Base-by-base conservation (phyloP, 2,113 vertebrate species). In the Larimichthys polyactis region DNA sequence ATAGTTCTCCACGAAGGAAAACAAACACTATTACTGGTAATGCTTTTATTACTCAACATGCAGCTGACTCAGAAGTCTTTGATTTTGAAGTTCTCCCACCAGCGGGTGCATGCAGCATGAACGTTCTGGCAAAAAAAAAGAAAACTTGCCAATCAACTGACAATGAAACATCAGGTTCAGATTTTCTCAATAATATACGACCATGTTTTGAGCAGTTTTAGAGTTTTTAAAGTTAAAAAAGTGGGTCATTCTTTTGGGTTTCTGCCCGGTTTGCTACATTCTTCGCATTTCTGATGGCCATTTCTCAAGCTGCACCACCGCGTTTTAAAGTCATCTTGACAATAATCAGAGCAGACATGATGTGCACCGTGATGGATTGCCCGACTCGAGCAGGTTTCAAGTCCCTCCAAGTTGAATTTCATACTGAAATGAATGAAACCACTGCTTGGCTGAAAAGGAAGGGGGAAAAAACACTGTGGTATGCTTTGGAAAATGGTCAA, bases 371-470 rank as follows among this genome's bases (percentile, higher is more conserved):
- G 87, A 78, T 71, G 69, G 59, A 86, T 71, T 48, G 52, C 71
- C 63, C 44, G 63, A 73, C 71, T 70, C 64, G 16, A 64, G 14
- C 76, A 58, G 71, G 72, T 69, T 83, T 81, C 48, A 81, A 78
- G 74, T 84, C 59, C 44, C 57, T 89, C 78, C 65, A 59, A 83
- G 77, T 43, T 57, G 24, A 77, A 79, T 82, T 85, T 88, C 66
- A 79, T 46, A 14, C 20, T 60, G 60, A 79, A 73, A 73, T 76
- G 60, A 87, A 75, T 77, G 63, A 79, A 82, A 77, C 51, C 68
- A 22, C 63, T 81, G 60, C 70, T 44, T 82, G 79, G 63, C 51
- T 32, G 7, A 76, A 52, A 46, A 76, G 68, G 66, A 75, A 52
- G 52, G 43, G 52, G 43, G n/a, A 62, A 64, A 78, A 57, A 84